A percentile compares a stretch with the other conserved stretches of the same genome.
phyloP scores from a whole-genome alignment of 1,140 invertebrate genomes.

The Papilio aristodemus region DNA sequence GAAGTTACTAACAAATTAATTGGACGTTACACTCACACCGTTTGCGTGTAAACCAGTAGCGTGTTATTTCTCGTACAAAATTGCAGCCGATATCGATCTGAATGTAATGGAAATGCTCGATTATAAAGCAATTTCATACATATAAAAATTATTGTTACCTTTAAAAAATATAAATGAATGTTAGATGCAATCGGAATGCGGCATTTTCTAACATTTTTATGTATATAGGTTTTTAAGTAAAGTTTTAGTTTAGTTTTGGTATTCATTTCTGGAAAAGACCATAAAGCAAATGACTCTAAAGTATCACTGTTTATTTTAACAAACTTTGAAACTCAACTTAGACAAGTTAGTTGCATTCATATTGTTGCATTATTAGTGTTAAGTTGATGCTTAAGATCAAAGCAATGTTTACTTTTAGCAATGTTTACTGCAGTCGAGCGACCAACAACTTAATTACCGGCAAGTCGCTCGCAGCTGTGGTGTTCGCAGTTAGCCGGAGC shows the following conservation, averaged over 20 bases:
- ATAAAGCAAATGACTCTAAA: too few species aligned
- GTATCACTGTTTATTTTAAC: too few species aligned
- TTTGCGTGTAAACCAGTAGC: conserved; percentile 30
- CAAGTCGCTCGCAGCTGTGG: conserved; percentile 7
- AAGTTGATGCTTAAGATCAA: conserved; percentile 9
- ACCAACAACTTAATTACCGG: conserved; percentile 7
- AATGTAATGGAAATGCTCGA: conserved; percentile 30
- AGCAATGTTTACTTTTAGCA: conserved; percentile 7
- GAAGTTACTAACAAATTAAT: not conserved
- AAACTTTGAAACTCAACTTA: not conserved
- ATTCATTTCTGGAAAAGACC: not conserved
- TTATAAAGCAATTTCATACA: conserved; percentile 31
- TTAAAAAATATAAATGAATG: not conserved
- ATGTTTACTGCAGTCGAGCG: not conserved
- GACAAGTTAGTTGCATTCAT: not conserved
- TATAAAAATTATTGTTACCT: conserved; percentile 8
- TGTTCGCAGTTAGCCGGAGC: too few species aligned
- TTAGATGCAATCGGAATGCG: not conserved
- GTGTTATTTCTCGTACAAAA: conserved; percentile 28
- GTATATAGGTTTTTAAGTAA: not conserved
- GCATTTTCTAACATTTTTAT: not conserved
- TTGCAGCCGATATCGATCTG: conserved; percentile 33
- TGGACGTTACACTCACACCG: not conserved
- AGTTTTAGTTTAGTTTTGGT: not conserved
- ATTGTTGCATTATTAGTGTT: conserved; percentile 4